Evolutionary conservation across 2,797 vertebrate species (phyloP).

Genomic region (Leptodactylus fallax): DNA sequence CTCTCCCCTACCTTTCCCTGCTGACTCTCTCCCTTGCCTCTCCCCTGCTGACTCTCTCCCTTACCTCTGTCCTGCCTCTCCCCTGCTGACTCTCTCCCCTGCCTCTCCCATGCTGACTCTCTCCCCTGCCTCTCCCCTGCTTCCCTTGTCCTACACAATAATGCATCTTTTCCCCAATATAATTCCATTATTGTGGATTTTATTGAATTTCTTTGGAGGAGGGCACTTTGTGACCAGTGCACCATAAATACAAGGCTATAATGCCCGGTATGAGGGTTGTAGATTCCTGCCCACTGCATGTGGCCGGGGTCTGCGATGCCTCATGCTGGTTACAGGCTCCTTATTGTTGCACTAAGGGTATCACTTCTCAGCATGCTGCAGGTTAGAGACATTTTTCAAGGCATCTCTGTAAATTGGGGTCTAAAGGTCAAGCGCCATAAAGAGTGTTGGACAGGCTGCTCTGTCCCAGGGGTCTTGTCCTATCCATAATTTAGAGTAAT

Average conservation of each 20-base stretch:
- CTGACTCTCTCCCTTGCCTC: no score
- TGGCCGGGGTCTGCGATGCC: neutral
- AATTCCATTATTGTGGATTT: no score
- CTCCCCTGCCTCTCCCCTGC: no score
- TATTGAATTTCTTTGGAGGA: no score
- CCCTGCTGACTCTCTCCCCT: no score
- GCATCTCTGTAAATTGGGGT: constrained; percentile 20
- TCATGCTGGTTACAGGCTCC: neutral
- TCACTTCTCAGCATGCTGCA: constrained; percentile 16
- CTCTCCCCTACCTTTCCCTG: no score
- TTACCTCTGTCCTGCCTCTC: no score
- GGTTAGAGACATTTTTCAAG: neutral
- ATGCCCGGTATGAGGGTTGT: neutral
- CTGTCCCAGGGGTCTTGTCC: neutral
- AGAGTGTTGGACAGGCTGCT: neutral
- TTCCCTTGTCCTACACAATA: no score
- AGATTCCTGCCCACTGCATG: neutral
- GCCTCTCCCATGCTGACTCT: no score
- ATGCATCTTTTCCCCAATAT: no score
- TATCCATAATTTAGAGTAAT: neutral
- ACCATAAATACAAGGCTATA: neutral
- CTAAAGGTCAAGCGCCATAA: constrained; percentile 4
- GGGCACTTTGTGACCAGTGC: neutral
- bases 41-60: no score
- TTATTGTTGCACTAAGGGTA: neutral